These are phyloP conservation scores for Kryptopterus vitreolus DNA, from an alignment of 2,797 vertebrate genomes.

Conservation along the genomic window DNA sequence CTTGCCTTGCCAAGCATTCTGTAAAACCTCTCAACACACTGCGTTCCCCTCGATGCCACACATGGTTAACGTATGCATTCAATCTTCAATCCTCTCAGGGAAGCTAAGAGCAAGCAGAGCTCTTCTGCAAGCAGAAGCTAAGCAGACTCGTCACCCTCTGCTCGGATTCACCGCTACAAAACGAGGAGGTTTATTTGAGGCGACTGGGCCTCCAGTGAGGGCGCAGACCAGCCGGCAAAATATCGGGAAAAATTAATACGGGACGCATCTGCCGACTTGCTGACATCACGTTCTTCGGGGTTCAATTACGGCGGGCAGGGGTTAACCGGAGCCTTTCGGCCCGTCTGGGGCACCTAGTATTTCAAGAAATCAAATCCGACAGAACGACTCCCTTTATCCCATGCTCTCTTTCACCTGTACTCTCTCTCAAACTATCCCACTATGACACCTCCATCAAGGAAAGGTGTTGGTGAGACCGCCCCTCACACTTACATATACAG, in stretches of 20 bases:
- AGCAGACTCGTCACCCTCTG: conserved; percentile 56
- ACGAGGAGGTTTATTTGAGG: conserved; percentile 62
- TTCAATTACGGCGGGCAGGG: conserved; percentile 59
- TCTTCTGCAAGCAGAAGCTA: no score
- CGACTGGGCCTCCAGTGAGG: conserved; percentile 40
- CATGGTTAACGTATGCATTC: conserved; percentile 51
- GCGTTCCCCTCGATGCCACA: conserved; percentile 42
- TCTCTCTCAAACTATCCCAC: conserved; percentile 42
- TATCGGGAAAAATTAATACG: conserved; percentile 43
- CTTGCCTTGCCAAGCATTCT: conserved; percentile 35
- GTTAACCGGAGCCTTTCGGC: conserved; percentile 57
- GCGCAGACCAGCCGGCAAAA: conserved; percentile 57
- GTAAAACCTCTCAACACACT: conserved; percentile 47
- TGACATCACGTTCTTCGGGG: conserved; percentile 48
- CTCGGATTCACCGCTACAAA: conserved; percentile 63
- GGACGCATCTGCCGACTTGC: conserved; percentile 27
- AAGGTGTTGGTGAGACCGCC: conserved; percentile 33
- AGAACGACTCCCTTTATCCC: conserved; percentile 42
- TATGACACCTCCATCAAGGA: conserved; percentile 51
- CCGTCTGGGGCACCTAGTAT: conserved; percentile 39
- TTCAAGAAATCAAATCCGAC: conserved; percentile 46
- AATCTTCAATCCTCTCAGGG: conserved; percentile 37
- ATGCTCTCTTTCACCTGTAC: conserved; percentile 56
- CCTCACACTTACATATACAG: conserved; percentile 34
- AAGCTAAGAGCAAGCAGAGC: conserved; percentile 50